A percentile compares a stretch with the other conserved stretches of the same genome.
phyloP scores from a whole-genome alignment of 2,113 vertebrate species.

The Rhynchomys soricoides region DNA sequence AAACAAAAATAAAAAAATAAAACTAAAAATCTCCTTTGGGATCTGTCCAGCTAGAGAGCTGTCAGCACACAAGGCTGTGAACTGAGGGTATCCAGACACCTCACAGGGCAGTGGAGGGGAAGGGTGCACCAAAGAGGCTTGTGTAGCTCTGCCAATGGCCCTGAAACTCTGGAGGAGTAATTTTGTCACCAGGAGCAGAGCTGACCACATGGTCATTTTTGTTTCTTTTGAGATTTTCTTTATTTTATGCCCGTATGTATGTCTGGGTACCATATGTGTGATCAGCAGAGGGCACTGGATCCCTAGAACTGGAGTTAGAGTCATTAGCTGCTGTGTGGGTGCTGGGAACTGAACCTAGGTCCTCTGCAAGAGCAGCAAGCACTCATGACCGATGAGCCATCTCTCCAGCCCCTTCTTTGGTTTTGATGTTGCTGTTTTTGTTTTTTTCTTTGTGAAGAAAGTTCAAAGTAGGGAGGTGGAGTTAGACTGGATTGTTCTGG shows the following conservation, averaged over 20 bases:
- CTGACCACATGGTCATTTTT: not conserved
- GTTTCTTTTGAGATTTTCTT: not conserved
- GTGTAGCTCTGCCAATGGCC: not conserved
- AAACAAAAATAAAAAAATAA: not conserved
- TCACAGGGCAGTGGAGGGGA: accelerated
- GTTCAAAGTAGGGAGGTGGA: not conserved
- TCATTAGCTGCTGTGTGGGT: not conserved
- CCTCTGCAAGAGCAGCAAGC: not conserved
- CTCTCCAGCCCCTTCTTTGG: not conserved
- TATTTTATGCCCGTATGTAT: not conserved
- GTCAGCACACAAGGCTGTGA: not conserved
- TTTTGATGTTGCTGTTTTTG: not conserved
- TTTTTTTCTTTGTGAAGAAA: not conserved
- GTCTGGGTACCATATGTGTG: too few relatives aligned
- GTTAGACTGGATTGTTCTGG: not conserved
- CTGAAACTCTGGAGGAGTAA: not conserved
- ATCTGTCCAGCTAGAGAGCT: not conserved
- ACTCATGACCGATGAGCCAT: not conserved
- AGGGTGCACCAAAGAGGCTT: accelerated
- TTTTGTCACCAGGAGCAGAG: not conserved
- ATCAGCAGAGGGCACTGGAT: not conserved
- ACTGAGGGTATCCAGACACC: not conserved
- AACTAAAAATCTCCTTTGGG: not conserved
- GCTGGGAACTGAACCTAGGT: not conserved
- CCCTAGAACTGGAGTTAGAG: not conserved